Percentiles rank a stretch among this genome's conserved stretches.
Conservation (phyloP, 2,797 vertebrate species). For the Micrastur ruficollis region DNA sequence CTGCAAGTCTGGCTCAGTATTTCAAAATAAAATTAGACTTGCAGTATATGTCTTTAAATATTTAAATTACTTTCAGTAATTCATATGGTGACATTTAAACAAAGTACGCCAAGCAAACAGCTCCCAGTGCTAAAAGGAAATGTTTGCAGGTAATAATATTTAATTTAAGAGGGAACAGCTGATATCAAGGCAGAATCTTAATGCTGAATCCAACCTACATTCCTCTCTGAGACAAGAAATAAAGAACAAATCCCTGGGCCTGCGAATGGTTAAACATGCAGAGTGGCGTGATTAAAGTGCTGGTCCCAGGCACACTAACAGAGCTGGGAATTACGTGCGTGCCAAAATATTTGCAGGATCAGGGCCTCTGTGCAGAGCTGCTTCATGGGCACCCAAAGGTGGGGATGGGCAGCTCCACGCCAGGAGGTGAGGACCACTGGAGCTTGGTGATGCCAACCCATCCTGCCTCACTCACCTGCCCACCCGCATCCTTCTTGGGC, state of each 20-base stretch:
- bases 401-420: neutral
- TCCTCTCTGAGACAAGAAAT: neutral
- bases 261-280: neutral
- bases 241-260: neutral
- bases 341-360: neutral
- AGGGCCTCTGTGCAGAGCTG: neutral
- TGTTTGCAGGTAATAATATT: conserved; percentile 55
- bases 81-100: conserved; percentile 66
- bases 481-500: neutral
- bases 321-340: neutral
- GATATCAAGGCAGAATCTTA: conserved; percentile 36
- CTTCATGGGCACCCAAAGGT: neutral
- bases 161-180: conserved; percentile 43
- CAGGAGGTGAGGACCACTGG: neutral
- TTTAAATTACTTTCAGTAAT: conserved; percentile 59
- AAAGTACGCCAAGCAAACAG: conserved; percentile 26
- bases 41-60: conserved; percentile 54
- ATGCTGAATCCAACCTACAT: conserved; percentile 2
- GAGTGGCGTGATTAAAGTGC: neutral
- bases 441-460: neutral
- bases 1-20: neutral
- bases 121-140: conserved; percentile 50
- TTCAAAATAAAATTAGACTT: conserved; percentile 49
- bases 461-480: neutral
- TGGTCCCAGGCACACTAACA: neutral